Evolutionary conservation across 2,797 vertebrate genomes (phyloP).

Genomic region (Syngnathus acus): DNA sequence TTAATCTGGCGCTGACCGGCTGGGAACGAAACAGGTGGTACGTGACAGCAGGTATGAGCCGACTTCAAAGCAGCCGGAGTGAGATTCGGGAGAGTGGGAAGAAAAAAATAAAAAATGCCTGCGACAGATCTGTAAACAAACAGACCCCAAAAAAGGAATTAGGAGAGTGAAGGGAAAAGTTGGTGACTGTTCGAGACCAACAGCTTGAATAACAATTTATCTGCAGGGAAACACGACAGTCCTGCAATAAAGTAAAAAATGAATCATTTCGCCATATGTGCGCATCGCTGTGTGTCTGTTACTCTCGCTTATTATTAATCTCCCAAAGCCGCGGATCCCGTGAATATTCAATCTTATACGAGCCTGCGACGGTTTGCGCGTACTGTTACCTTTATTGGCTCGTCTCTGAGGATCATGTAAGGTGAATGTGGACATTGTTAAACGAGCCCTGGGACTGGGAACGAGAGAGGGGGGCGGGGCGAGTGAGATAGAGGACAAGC

Average conservation of each 20-base stretch:
- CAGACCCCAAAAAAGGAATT: slow-evolving; percentile 9
- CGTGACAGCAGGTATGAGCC: slow-evolving; percentile 69
- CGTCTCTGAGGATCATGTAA: slow-evolving; percentile 49
- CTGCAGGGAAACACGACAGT: slow-evolving; percentile 5
- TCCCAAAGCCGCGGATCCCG: slow-evolving; percentile 1
- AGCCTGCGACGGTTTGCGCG: slow-evolving; percentile 19
- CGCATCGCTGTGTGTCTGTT: neutral
- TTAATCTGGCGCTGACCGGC: slow-evolving; percentile 43
- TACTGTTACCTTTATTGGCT: slow-evolving; percentile 38
- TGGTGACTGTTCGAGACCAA: slow-evolving; percentile 16
- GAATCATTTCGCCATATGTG: neutral
- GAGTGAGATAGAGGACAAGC: neutral
- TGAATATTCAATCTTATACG: slow-evolving; percentile 13
- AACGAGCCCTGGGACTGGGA: slow-evolving; percentile 52
- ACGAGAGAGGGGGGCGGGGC: slow-evolving; percentile 6
- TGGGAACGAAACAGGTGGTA: slow-evolving; percentile 71
- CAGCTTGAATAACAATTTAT: slow-evolving; percentile 30
- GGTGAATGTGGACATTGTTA: slow-evolving; percentile 60
- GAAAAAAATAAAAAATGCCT: slow-evolving; percentile 13
- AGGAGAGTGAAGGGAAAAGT: slow-evolving; percentile 8
- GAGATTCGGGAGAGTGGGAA: slow-evolving; percentile 11
- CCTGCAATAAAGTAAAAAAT: slow-evolving; percentile 9
- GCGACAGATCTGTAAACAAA: slow-evolving; percentile 30
- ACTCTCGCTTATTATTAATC: neutral
- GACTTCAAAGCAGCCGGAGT: slow-evolving; percentile 64